Evolutionary conservation across 2,113 vertebrate species (phyloP), one percentile per base, ranked within the genome.

Genomic region (Fregetta grallaria): DNA sequence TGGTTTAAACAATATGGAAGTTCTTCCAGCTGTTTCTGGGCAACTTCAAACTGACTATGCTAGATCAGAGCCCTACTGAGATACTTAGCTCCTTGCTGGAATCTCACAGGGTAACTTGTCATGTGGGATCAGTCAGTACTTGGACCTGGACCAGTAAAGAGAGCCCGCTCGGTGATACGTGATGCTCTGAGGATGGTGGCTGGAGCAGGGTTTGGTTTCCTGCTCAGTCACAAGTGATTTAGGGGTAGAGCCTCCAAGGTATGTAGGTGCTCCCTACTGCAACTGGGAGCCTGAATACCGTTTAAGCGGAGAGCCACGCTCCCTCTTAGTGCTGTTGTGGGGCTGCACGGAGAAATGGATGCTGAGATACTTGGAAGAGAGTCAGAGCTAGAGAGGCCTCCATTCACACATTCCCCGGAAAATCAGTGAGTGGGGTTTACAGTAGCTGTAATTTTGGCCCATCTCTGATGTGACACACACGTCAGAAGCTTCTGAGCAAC

Each of bases 21-120:
- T 85, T 94, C 84, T 94, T 96, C 74, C 94, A 96, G 84, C 90
- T 94, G 70, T 86, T 90, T 65, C 61, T 88, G 77, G 56, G 74
- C 91, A 61, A 30, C 49, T 93, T 92, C 77, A 84, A 50, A 38
- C 82, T 62, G 73, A 62, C 58, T 67, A 1, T 44, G 42, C 62
- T 76, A 26, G 38, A 72, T 78, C 62, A 56, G 94, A 95, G 77
- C 70, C 62, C 49, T 75, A 14, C 77, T 71, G 87, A 83, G 87
- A 66, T n/a, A 21, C 65, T 83, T 67, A 68, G 59, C 74, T 94
- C 36, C 78, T 67, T 88, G 73, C 61, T 96, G 80, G 87, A 75
- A 36, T 83, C 76, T 95, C n/a, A 3, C 13, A 50, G 76, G 47
- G 44, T 77, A 47, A 30, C 30, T 89, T 78, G 34, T 50, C n/a